A percentile compares a stretch with the other conserved stretches of the same genome.
phyloP scores from a whole-genome alignment of 2,797 vertebrate species.

The Falco concolor region DNA sequence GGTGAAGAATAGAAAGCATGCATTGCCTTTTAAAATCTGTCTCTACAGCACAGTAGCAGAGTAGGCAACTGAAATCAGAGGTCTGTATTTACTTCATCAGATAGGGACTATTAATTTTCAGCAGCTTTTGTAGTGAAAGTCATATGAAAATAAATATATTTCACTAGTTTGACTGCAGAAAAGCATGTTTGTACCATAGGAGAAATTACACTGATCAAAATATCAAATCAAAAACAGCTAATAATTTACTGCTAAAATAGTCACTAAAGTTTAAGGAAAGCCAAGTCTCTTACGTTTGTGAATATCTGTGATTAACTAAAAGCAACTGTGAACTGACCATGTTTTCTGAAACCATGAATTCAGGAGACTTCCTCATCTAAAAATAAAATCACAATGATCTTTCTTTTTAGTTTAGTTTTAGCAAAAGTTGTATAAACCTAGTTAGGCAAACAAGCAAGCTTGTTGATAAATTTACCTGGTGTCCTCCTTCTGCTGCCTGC shows the following conservation, averaged over 20 bases:
- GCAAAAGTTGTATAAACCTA: not conserved
- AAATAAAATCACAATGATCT: not conserved
- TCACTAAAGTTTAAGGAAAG: not conserved
- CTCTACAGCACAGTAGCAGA: not conserved
- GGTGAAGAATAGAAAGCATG: not conserved
- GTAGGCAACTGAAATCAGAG: not conserved
- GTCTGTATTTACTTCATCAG: not conserved
- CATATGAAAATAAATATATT: not conserved
- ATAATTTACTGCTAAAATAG: not conserved
- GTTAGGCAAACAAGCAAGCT: not conserved
- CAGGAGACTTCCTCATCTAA: not conserved
- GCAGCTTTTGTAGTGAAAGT: not conserved
- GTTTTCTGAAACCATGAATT: not conserved
- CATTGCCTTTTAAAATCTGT: not conserved
- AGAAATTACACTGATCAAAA: not conserved
- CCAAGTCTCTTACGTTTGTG: not conserved
- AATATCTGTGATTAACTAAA: not conserved
- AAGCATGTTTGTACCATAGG: not conserved
- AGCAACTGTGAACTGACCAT: not conserved
- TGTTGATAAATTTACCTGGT: not conserved
- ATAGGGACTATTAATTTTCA: not conserved
- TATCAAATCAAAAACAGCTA: not conserved
- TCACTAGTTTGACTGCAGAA: not conserved
- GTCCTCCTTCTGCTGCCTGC: not conserved
- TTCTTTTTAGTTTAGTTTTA: not conserved